These are phyloP conservation scores for Triplophysa siluroides DNA, from an alignment of 2,113 vertebrate genomes.

Conservation along the genomic window DNA sequence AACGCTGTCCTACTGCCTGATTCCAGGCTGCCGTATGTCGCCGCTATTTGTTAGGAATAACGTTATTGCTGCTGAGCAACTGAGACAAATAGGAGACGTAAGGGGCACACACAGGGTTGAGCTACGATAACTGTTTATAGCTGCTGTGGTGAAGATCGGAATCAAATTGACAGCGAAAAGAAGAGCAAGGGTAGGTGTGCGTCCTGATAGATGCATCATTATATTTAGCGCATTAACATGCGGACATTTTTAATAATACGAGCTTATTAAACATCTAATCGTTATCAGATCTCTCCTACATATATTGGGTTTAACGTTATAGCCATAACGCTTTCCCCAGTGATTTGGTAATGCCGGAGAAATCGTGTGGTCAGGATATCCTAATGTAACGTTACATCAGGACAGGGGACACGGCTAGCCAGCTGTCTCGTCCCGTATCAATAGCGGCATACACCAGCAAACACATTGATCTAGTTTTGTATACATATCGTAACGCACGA, in stretches of 20 bases:
- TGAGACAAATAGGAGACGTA: slow-evolving; percentile 45
- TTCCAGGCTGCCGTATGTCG: slow-evolving; percentile 51
- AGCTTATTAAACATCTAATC: neutral
- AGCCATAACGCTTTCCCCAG: neutral
- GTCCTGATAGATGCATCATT: neutral
- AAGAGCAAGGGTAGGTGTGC: slow-evolving; percentile 48
- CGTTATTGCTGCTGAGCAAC: slow-evolving; percentile 57
- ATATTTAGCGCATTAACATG: neutral
- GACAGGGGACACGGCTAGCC: slow-evolving; percentile 32
- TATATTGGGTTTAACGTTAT: neutral
- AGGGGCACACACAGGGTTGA: slow-evolving; percentile 43
- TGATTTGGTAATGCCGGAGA: neutral
- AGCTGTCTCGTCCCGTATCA: neutral
- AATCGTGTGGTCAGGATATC: slow-evolving; percentile 19
- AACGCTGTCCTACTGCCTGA: slow-evolving; percentile 49
- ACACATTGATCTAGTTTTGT: neutral
- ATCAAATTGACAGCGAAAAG: slow-evolving; percentile 27
- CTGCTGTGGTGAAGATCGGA: slow-evolving; percentile 7
- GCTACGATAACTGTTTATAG: slow-evolving; percentile 41
- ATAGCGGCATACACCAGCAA: neutral
- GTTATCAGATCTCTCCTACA: neutral
- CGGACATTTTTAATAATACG: neutral
- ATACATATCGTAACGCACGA: neutral
- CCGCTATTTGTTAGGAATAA: slow-evolving; percentile 57
- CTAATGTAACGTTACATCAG: slow-evolving; percentile 2